Evolutionary conservation across 2,113 vertebrate genomes (phyloP).

Genomic region (Buteo buteo): DNA sequence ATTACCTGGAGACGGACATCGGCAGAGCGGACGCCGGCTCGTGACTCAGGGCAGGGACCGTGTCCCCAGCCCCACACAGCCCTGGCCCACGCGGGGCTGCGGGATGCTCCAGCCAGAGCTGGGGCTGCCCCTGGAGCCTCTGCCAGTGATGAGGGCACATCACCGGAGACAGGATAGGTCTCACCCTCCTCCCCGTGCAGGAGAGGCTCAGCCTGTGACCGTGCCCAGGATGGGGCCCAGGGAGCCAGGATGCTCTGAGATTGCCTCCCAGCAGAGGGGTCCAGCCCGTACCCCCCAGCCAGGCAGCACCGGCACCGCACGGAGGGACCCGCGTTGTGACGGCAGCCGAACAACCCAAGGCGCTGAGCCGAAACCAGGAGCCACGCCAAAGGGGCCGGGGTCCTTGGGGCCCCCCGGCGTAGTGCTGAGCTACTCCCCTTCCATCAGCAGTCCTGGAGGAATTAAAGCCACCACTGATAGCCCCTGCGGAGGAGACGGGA

Average conservation of each 20-base stretch:
- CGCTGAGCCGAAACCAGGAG: rapidly evolving
- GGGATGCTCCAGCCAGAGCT: neutral
- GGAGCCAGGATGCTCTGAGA: neutral
- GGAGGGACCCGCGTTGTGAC: rapidly evolving
- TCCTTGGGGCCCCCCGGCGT: rapidly evolving
- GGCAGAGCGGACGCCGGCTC: neutral
- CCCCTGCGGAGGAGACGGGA: rapidly evolving
- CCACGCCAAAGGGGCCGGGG: neutral
- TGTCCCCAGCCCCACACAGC: neutral
- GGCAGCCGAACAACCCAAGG: neutral
- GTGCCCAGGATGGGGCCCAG: neutral
- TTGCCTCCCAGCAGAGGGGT: neutral
- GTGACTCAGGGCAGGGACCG: neutral
- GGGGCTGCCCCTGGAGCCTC: neutral
- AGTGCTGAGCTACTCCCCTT: neutral
- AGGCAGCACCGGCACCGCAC: rapidly evolving
- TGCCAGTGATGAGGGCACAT: neutral
- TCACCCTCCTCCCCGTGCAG: neutral
- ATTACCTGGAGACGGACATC: neutral
- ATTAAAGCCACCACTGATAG: neutral
- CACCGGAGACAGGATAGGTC: neutral
- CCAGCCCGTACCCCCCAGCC: rapidly evolving
- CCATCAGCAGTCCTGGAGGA: neutral
- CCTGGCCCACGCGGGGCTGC: neutral
- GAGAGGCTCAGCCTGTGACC: neutral